Base-by-base conservation (phyloP, 2,113 vertebrate genomes). In the Oenanthe melanoleuca region DNA sequence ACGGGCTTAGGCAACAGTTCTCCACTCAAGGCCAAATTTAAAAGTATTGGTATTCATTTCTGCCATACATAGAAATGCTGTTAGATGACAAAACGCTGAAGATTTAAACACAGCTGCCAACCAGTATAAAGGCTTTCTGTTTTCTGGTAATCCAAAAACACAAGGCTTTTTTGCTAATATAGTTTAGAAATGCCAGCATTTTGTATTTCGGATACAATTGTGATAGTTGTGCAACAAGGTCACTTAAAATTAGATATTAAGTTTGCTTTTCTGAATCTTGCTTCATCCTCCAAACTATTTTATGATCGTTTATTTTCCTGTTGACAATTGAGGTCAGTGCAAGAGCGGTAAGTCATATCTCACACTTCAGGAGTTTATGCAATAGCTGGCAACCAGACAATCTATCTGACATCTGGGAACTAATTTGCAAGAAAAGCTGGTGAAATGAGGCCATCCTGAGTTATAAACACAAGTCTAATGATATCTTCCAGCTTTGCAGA, bases 381-480 rank as follows among this genome's bases (percentile, higher is more conserved):
- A 97, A 95, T 73, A 85, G 50, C 84, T 97, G 93, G 93, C 93
- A 95, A 85, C 63, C 6, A 20, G 78, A 91, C 70, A 89, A 40
- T 33, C 34, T 80, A 77, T 91, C 89, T 94, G 89, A 95, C 89
- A 94, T 97, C 95, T 95, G 95, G 94, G 78, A 97, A 95, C 74
- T 82, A 88, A 95, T 96, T 86, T 96, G 70, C 84, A 89, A 93
- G 70, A 91, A 95, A 89, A 89, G 31, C 57, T 91, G 69, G 71
- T 92, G 91, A 96, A 95, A 94, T 79, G 29, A 93, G 91, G 78
- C 94, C 78, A 96, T 95, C 89, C 70, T 92, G 89, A 95, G 84
- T 95, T 94, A 95, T 89, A 95, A 97, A 94, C 91, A 95, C 70
- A 83, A 94, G 78, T 59, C 74, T 95, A 95, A 94, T 83, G 91